phyloP scores from a whole-genome alignment of 2,113 vertebrate genomes.

The Toxotes jaculatrix region DNA sequence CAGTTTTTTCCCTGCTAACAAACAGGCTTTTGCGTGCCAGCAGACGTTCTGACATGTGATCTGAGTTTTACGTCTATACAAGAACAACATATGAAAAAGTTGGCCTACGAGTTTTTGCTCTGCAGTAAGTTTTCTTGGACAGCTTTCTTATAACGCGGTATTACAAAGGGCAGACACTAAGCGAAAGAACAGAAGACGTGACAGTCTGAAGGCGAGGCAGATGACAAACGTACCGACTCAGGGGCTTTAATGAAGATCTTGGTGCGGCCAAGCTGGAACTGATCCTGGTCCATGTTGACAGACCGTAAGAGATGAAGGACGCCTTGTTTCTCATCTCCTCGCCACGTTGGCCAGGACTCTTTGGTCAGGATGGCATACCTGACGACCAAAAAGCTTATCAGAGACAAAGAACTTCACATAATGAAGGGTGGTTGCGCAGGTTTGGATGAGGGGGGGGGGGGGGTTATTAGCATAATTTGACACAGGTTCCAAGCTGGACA shows the following conservation, averaged over 20 bases:
- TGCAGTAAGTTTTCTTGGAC: background rate
- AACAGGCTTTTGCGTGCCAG: conserved; percentile 2
- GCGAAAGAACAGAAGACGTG: background rate
- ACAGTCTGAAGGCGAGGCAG: background rate
- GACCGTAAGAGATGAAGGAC: conserved; percentile 93
- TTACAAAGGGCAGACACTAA: background rate
- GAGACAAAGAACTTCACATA: background rate
- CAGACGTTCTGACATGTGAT: conserved; percentile 6
- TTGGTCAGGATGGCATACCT: conserved; percentile 98
- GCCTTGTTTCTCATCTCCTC: conserved; percentile 95
- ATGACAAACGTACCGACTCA: conserved; percentile 89
- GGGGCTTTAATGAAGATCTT: conserved; percentile 98
- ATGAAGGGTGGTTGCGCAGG: background rate
- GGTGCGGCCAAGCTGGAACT: conserved; percentile 94
- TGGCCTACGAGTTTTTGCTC: conserved; percentile 13
- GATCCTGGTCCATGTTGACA: conserved; percentile 96
- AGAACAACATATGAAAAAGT: background rate
- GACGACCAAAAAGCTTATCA: conserved; percentile 11
- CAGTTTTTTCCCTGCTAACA: conserved; percentile 35
- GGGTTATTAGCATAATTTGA: background rate
- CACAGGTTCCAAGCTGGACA: background rate
- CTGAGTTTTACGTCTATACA: background rate
- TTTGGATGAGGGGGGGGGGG: background rate
- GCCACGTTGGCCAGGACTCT: conserved; percentile 97
- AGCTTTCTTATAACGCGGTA: background rate